Base-by-base conservation (phyloP, 2,113 vertebrate species). In the Corvus hawaiiensis region DNA sequence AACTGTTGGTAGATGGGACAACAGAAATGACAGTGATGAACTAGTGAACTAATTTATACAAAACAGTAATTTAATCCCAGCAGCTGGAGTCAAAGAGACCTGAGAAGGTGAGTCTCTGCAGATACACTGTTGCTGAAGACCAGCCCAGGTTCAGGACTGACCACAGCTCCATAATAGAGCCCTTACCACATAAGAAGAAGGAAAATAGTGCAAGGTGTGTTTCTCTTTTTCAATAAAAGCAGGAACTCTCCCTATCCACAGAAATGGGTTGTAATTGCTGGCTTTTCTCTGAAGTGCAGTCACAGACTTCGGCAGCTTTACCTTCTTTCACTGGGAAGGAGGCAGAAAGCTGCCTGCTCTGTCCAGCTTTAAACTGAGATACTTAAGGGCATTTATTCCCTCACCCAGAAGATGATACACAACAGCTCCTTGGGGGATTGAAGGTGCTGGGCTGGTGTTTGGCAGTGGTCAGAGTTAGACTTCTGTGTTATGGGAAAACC, bases 171-270 rank as follows among this genome's bases (percentile, higher is more conserved):
- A 27, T 28, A 33, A 59, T 3, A 39, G 10, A 69, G 32, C 48
- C n/a, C 32, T 67, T 41, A 51, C 0, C 0, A 0, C 3, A 44
- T 1, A 46, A 74, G 35, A 69, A 71, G 35, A 39, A 52, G 3
- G 39, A 66, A 55, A 81, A 62, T 11, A 22, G 37, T 52, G 32
- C 18, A 46, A 87, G 58, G 19, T 30, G 30, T 72, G 10, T 68
- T 87, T 61, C 7, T 74, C 5, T 73, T 69, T 80, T 64, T 71
- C 28, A 30, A 30, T 16, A 37, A 55, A 68, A 74, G 13, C 2
- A 63, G 33, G 8, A 69, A n/a, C 22, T 44, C 24, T 87, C 21
- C 12, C 26, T 89, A 3, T 22, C 56, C 3, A 1, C 23, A 44
- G 43, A 80, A 88, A 52, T 8, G 11, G 10, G 9, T 37, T 63